Base-by-base conservation (phyloP, 1,140 invertebrate genomes). In the Polypedilum pembai region DNA sequence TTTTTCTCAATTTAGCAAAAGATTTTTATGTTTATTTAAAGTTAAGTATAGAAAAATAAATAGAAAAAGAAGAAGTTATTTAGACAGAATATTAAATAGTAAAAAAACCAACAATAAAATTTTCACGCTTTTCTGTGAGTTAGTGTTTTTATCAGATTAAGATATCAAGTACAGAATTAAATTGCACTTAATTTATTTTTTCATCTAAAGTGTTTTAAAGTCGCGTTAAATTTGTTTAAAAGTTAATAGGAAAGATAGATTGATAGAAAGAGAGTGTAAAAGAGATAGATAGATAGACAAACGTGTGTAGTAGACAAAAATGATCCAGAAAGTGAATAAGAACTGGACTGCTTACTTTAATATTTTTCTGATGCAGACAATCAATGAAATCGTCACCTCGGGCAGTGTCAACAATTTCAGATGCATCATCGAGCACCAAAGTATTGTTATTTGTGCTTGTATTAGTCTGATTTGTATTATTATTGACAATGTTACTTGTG, bases 341-440 rank as follows among this genome's bases (percentile, higher is more conserved):
- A 66, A 17, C 18, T 17, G n/a, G 3, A 17, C 18, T 66, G 63
- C 63, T 66, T 66, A 66, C 63, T 66, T 66, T 66, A 66, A 66
- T 66, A 17, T 17, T 17, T 41, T 41, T 73, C 17, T 75, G 66
- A 72, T 75, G 74, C 18, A 75, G 74, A 75, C 74, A 75, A 73
- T 75, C 72, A 40, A 75, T 45, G 65, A 73, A 75, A 45, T 40
- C 66, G 56, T 45, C 21, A 21, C 65, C n/a, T 41, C 15, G 24
- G 10, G 15, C 7, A 15, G 7, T 12, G 33, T n/a, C n/a, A n/a
- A n/a, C n/a, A 12, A 40, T 73, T 41, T 20, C 66, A 24, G 40
- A 33, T 73, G 72, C 21, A 73, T 40, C 72, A 73, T 41, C 24
- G 24, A 41, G 10, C 7, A 40, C 40, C 40, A 33, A 73, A 73